Evolutionary conservation across 2,888 invertebrate genomes (phyloP).

Genomic region (Drosophila affinis): DNA sequence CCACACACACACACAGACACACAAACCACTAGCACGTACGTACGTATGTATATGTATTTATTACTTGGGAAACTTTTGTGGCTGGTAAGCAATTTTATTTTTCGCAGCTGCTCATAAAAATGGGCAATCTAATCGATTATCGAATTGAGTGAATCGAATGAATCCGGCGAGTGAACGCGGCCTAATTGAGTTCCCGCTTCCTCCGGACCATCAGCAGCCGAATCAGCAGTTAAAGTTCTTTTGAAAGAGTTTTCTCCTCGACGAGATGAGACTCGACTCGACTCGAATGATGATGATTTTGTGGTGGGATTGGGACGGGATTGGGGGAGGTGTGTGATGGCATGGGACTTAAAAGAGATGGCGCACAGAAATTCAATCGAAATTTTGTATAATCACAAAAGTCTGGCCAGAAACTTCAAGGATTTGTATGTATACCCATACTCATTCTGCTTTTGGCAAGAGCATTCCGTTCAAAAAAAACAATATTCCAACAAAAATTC

Average conservation of each 20-base stretch:
- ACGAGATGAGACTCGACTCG: no score
- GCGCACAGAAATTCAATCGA: background rate
- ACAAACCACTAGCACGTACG: background rate
- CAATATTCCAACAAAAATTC: background rate
- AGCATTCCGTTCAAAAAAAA: background rate
- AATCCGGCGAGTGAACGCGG: constrained; percentile 31
- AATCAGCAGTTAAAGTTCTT: constrained; percentile 32
- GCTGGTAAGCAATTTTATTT: constrained; percentile 73
- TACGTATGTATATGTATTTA: constrained; percentile 55
- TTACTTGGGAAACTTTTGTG: constrained; percentile 74
- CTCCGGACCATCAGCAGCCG: background rate
- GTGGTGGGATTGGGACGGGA: background rate
- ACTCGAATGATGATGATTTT: constrained; percentile 3
- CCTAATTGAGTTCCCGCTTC: constrained; percentile 68
- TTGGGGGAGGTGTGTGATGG: no score
- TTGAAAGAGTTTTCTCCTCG: background rate
- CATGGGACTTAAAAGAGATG: background rate
- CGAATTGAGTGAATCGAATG: constrained; percentile 39
- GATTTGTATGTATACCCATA: background rate
- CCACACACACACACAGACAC: constrained; percentile 1
- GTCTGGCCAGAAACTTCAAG: background rate
- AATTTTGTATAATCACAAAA: background rate
- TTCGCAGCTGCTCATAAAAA: constrained; percentile 64
- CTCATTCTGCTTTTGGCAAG: background rate
- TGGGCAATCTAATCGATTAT: constrained; percentile 71